A percentile compares a stretch with the other conserved stretches of the same genome.
Conservation (phyloP, 92 coral and sea anemone species). For the Anthopleura xanthogrammica region DNA sequence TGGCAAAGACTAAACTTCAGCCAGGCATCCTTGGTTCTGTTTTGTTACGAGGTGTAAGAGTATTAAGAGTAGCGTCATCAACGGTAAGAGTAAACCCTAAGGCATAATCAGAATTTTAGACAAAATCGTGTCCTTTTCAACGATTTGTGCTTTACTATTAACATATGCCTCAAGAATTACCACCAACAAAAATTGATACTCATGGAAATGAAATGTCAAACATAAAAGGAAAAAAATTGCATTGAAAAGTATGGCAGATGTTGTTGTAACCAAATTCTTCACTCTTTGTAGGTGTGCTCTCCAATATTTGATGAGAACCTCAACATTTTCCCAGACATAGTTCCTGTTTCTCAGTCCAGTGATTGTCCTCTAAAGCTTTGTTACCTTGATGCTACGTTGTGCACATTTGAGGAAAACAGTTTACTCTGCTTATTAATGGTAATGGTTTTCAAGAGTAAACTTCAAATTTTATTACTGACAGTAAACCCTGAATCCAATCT, state of each 20-base stretch:
- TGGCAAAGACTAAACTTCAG: constrained; percentile 57
- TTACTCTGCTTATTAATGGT: constrained; percentile 68
- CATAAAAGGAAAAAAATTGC: too few relatives aligned
- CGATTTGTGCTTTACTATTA: not conserved
- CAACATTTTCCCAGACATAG: constrained; percentile 57
- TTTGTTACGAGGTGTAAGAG: constrained; percentile 70
- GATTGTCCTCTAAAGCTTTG: constrained; percentile 58
- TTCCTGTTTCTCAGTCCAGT: constrained; percentile 68
- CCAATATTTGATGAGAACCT: constrained; percentile 71
- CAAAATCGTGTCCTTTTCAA: too few relatives aligned
- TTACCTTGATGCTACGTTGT: constrained; percentile 81
- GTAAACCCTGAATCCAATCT: too few relatives aligned
- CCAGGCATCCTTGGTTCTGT: constrained; percentile 69
- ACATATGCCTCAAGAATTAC: too few relatives aligned
- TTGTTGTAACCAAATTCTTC: not conserved
- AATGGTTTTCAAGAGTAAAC: not conserved
- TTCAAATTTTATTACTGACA: too few relatives aligned
- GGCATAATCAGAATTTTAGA: too few relatives aligned
- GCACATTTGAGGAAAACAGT: constrained; percentile 73
- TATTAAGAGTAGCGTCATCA: constrained; percentile 77
- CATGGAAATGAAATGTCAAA: too few relatives aligned
- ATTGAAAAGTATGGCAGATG: not conserved
- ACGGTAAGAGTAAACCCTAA: constrained; percentile 40
- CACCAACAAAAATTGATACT: too few relatives aligned
- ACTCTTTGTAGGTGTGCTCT: constrained; percentile 49